Percentiles rank a stretch among this genome's conserved stretches.
Evolutionary conservation across 2,888 invertebrate species (phyloP).

Genomic region (Entomobrya proxima): DNA sequence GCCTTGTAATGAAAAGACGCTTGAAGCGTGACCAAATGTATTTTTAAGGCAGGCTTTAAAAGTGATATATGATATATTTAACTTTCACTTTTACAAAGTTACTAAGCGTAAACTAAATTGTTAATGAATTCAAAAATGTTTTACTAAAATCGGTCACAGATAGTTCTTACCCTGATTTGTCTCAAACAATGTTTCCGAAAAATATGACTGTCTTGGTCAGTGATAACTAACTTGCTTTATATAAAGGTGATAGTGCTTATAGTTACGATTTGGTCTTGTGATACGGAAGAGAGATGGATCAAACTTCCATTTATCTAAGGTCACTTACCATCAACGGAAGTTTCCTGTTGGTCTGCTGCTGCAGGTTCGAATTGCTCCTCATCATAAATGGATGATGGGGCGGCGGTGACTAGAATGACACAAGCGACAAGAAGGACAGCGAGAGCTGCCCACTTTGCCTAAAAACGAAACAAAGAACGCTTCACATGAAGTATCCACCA

Average conservation of each 20-base stretch:
- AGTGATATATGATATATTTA: too few relatives aligned
- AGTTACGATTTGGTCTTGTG: too few relatives aligned
- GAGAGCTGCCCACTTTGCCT: conserved; percentile 67
- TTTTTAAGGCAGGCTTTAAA: neutral
- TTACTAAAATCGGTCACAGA: neutral
- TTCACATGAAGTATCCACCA: neutral
- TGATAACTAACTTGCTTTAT: too few relatives aligned
- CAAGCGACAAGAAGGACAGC: conserved; percentile 58
- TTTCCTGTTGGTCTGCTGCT: conserved; percentile 62
- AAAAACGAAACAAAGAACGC: conserved; percentile 11
- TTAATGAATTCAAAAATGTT: neutral
- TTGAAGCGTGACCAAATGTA: neutral
- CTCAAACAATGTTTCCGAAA: too few relatives aligned
- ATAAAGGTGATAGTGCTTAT: too few relatives aligned
- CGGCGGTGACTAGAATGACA: conserved; percentile 68
- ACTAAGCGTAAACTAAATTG: neutral
- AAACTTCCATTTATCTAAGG: neutral
- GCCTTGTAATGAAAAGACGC: neutral
- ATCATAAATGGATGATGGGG: conserved; percentile 68
- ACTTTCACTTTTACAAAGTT: neutral
- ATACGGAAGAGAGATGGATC: neutral
- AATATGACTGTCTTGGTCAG: too few relatives aligned
- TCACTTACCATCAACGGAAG: conserved; percentile 70
- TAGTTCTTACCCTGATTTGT: too few relatives aligned
- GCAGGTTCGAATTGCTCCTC: conserved; percentile 50